Evolutionary conservation across 2,797 vertebrate species (phyloP), one percentile per base, ranked within the genome.

Genomic region (Syndactyla subalaris): DNA sequence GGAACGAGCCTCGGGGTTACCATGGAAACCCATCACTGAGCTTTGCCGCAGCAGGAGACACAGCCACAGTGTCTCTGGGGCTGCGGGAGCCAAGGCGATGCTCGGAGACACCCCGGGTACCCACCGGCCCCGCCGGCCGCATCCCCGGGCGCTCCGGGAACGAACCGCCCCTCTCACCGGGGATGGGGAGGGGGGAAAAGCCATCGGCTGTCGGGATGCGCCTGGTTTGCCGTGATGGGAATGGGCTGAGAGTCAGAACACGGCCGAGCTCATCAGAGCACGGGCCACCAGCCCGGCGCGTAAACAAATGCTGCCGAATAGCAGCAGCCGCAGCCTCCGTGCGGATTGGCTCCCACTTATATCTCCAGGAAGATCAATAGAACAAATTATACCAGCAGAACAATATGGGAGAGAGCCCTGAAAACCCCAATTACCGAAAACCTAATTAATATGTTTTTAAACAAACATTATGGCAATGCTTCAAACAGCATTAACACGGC

Each of bases 21-120:
- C 96, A 97, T 97, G 95, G 97, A 95, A 97, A 97, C 97, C 61
- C 89, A 67, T 88, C 41, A 2, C 77, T 10, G 94, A 92, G 70
- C 92, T 5, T n/a, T 7, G 13, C 77, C 49, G 20, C 95, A 92
- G 95, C 92, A 46, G 90, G 77, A 91, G 94, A 55, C 84, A 73
- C 76, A 90, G 85, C 76, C 77, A 39, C 82, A 39, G 63, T 6
- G 65, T 85, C 92, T 85, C 65, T 20, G 62, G 82, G 78, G 20
- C 54, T 58, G 86, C 8, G 1, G 59, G 4, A 61, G 65, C 1
- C 0, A 17, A 58, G 79, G 39, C 2, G 14, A 45, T 11, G 81
- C 1, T 52, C 3, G 3, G 77, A 78, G 46, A 38, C 54, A 12
- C 2, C 13, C 34, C 1, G 2, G 3, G 48, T 12, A 45, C n/a